Evolutionary conservation across 2,888 invertebrate genomes (phyloP).

Genomic region (Ornithoptera alexandrae): DNA sequence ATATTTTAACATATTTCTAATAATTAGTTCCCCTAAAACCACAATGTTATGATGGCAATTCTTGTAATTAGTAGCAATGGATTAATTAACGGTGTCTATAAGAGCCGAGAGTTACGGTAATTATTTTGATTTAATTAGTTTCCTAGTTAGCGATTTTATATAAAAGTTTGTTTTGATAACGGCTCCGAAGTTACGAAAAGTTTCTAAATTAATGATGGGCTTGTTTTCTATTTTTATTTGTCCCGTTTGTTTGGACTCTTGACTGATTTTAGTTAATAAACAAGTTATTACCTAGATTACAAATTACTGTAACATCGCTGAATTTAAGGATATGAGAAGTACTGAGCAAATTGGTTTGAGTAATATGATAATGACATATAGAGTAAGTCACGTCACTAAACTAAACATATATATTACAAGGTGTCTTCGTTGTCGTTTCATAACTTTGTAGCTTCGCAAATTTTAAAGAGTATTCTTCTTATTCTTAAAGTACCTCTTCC

Average conservation of each 20-base stretch:
- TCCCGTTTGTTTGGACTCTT: background rate
- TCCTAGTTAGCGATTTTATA: slow-evolving; percentile 14
- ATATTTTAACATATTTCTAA: background rate
- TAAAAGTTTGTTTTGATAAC: slow-evolving; percentile 23
- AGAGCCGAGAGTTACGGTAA: slow-evolving; percentile 15
- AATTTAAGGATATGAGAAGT: background rate
- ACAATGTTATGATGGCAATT: slow-evolving; percentile 2
- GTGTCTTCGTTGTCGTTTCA: too few species aligned
- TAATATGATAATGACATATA: too few species aligned
- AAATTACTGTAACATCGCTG: background rate
- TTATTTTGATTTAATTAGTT: slow-evolving; percentile 27
- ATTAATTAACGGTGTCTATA: slow-evolving; percentile 20
- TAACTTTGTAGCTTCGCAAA: too few species aligned
- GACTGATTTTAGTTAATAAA: background rate
- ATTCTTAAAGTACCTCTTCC: too few species aligned
- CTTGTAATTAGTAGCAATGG: slow-evolving; percentile 23
- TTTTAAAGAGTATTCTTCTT: too few species aligned
- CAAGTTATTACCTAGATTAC: background rate
- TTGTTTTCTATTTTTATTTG: background rate
- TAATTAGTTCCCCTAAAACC: background rate
- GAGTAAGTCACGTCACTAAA: too few species aligned
- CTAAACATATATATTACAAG: too few species aligned
- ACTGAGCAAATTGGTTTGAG: too few species aligned
- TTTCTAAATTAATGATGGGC: slow-evolving; percentile 5
- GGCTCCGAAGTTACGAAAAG: slow-evolving; percentile 10